Evolutionary conservation across 1,140 invertebrate genomes (phyloP).

Genomic region (Zaprionus davidi): DNA sequence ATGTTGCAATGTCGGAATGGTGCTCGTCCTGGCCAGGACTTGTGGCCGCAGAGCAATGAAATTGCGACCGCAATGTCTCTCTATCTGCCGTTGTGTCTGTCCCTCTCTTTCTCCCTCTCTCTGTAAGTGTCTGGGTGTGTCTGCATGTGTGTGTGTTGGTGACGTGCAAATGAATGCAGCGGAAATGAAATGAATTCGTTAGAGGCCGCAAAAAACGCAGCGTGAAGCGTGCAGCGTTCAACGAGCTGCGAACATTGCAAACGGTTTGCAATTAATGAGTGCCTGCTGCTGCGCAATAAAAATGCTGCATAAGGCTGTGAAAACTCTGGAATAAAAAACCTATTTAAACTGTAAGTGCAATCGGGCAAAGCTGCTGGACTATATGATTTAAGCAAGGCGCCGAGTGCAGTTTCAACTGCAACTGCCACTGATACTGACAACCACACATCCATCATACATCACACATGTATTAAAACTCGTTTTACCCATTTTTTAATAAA

Average conservation of each 20-base stretch:
- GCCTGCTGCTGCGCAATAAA: slow-evolving; percentile 51
- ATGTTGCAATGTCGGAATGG: slow-evolving; percentile 53
- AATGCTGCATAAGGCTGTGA: slow-evolving; percentile 54
- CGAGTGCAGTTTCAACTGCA: neutral
- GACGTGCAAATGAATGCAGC: slow-evolving; percentile 79
- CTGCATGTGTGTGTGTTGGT: slow-evolving; percentile 33
- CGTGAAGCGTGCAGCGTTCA: slow-evolving; percentile 61
- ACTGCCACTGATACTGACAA: slow-evolving; percentile 11
- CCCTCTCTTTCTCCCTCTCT: slow-evolving; percentile 24
- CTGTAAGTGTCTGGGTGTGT: slow-evolving; percentile 13
- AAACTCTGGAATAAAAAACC: slow-evolving; percentile 40
- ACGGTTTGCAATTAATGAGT: slow-evolving; percentile 78
- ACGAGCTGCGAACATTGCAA: slow-evolving; percentile 77
- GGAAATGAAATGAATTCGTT: slow-evolving; percentile 81
- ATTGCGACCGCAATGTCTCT: slow-evolving; percentile 68
- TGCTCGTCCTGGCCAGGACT: slow-evolving; percentile 56
- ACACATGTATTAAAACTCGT: neutral
- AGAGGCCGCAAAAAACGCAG: slow-evolving; percentile 72
- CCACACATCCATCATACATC: slow-evolving; percentile 25
- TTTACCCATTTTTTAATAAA: neutral
- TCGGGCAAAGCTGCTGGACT: slow-evolving; percentile 26
- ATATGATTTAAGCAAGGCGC: slow-evolving; percentile 30
- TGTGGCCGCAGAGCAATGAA: slow-evolving; percentile 78
- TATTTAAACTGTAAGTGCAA: slow-evolving; percentile 33
- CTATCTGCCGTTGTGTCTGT: slow-evolving; percentile 28